phyloP scores from a whole-genome alignment of 2,797 vertebrate species.

The Coregonus suidteri region DNA sequence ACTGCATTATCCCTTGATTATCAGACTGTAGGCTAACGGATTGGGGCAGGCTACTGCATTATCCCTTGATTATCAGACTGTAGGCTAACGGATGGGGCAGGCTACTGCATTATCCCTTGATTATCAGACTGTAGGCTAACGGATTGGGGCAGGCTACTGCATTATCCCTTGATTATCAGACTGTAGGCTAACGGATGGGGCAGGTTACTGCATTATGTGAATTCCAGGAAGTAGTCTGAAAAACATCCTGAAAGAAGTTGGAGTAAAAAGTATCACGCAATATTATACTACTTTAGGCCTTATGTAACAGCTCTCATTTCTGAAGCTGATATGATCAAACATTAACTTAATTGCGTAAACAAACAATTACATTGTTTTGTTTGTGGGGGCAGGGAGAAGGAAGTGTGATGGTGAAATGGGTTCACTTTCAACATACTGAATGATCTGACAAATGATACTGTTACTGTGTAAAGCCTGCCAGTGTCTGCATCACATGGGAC shows the following conservation, averaged over 20 bases:
- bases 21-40: too few species aligned
- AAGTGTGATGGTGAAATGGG: too few species aligned
- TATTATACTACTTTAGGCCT: background rate
- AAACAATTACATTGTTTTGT: background rate
- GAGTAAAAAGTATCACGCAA: background rate
- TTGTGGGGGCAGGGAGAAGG: background rate
- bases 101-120: background rate
- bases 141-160: background rate
- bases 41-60: too few species aligned
- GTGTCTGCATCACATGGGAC: background rate
- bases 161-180: constrained; percentile 15
- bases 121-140: too few species aligned
- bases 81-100: constrained; percentile 20
- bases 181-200: constrained; percentile 22
- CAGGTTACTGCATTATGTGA: constrained; percentile 5
- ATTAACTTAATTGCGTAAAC: background rate
- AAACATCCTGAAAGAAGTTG: constrained; percentile 25
- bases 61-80: background rate
- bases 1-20: too few species aligned
- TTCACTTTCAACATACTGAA: background rate
- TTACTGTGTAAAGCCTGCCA: constrained; percentile 10
- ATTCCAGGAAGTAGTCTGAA: constrained; percentile 40
- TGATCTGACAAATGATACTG: background rate
- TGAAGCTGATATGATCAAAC: background rate
- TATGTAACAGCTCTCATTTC: background rate